Conservation (phyloP, 1,140 invertebrate genomes). For the Dendrolimus kikuchii region DNA sequence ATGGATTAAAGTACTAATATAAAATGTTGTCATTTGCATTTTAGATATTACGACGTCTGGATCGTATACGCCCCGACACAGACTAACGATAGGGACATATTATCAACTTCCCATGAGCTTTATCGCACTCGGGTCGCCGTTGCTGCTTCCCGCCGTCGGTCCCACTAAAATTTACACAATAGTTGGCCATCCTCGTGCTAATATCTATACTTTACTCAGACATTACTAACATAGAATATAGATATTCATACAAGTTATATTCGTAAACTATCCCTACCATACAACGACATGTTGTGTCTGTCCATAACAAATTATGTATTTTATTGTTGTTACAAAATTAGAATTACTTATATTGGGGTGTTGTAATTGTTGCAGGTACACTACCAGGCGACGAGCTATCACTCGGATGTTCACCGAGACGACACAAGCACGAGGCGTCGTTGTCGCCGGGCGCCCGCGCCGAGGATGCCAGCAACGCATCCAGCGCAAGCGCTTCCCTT, state of each 20-base stretch:
- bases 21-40: too few relatives aligned
- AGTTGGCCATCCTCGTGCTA: too few relatives aligned
- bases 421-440: constrained; percentile 74
- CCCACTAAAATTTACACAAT: too few relatives aligned
- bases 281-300: too few relatives aligned
- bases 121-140: constrained; percentile 23
- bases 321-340: too few relatives aligned
- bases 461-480: constrained; percentile 81
- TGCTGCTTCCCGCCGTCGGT: constrained; percentile 14
- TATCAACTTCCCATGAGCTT: constrained; percentile 39
- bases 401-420: constrained; percentile 73
- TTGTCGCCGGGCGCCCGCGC: constrained; percentile 77
- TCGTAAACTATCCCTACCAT: too few relatives aligned
- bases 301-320: too few relatives aligned
- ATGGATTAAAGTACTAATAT: too few relatives aligned
- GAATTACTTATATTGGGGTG: too few relatives aligned
- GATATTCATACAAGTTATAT: too few relatives aligned
- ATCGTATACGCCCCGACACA: constrained; percentile 10
- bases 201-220: too few relatives aligned
- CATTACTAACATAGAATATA: too few relatives aligned
- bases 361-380: constrained; percentile 75
- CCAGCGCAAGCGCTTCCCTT: constrained; percentile 76
- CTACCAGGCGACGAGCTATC: constrained; percentile 84
- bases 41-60: background rate
- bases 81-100: constrained; percentile 12